Conservation (phyloP, 2,113 vertebrate genomes). For the Notothenia coriiceps region DNA sequence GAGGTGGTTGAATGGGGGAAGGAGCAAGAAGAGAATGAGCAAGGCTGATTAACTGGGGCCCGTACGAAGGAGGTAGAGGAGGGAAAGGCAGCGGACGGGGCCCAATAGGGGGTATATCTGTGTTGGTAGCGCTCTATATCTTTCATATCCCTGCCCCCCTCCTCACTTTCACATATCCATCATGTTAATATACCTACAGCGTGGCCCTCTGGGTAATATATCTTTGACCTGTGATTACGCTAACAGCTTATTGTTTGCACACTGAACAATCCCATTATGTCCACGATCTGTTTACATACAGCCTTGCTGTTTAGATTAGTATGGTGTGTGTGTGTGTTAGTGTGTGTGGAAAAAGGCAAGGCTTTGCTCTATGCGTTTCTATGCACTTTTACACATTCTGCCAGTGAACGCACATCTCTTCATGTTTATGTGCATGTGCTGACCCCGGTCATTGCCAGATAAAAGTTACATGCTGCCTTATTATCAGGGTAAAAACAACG, state of each 20-base stretch:
- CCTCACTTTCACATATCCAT: slow-evolving; percentile 80
- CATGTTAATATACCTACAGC: slow-evolving; percentile 81
- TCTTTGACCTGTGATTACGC: slow-evolving; percentile 84
- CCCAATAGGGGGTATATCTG: slow-evolving; percentile 75
- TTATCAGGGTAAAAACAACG: slow-evolving; percentile 17
- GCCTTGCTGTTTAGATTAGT: slow-evolving; percentile 80
- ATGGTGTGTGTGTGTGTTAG: slow-evolving; percentile 16
- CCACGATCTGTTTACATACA: slow-evolving; percentile 82
- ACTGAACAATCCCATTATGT: slow-evolving; percentile 86
- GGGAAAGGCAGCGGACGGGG: slow-evolving; percentile 49
- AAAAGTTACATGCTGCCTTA: slow-evolving; percentile 16
- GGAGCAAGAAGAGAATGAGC: slow-evolving; percentile 26
- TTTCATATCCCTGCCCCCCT: slow-evolving; percentile 55
- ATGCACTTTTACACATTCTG: slow-evolving; percentile 29
- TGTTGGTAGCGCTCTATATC: slow-evolving; percentile 76
- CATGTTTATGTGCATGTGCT: slow-evolving; percentile 13
- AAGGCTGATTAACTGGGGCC: slow-evolving; percentile 61
- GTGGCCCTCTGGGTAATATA: slow-evolving; percentile 78
- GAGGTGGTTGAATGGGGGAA: slow-evolving; percentile 32
- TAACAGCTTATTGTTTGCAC: slow-evolving; percentile 86
- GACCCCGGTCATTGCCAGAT: slow-evolving; percentile 36
- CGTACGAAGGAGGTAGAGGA: slow-evolving; percentile 36
- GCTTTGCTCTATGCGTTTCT: slow-evolving; percentile 2
- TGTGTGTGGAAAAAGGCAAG: slow-evolving; percentile 3
- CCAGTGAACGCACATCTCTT: slow-evolving; percentile 22